Evolutionary conservation across 2,113 vertebrate genomes (phyloP), one percentile per base, ranked within the genome.

Genomic region (Chascanopsetta lugubris): DNA sequence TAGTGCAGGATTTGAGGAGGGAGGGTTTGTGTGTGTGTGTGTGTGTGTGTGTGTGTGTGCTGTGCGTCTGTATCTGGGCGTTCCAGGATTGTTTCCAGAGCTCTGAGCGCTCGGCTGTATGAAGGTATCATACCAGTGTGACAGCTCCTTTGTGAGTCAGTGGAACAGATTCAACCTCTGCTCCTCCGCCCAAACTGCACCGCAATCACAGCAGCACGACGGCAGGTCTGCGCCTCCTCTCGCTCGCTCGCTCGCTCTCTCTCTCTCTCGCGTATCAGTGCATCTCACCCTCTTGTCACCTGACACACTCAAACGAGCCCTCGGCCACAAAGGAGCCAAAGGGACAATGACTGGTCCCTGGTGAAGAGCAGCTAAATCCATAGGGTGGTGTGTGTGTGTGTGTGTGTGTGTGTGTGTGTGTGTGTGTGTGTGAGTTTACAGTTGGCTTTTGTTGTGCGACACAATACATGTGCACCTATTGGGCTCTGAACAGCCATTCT

Each of bases 261-360:
- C 30, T 62, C 50, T n/a, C n/a, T 73, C 8, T 69, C 29, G 61
- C 50, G 5, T 50, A 22, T 79, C 67, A 9, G 5, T 38, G 21
- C 29, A 61, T 80, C 65, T 75, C 34, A 15, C 6, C 58, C 57
- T 69, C 75, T 80, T 80, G 90, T 87, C 80, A 92, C 82, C 79
- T 75, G 88, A 92, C 84, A 84, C 89, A 92, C 84, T 83, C 89
- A 69, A 61, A 59, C 20, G 65, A 82, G 82, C 73, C 59, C 53
- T 58, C 34, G 40, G 86, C 85, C 83, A 86, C 72, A 82, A 79
- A 32, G 79, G 67, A 58, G 9, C 45, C 18, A 26, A 20, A 45
- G 10, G 62, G 72, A 90, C 90, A 92, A 92, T 83, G 50, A 79
- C 43, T 40, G 34, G 3, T 38, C 7, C 56, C 67, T 18, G n/a